phyloP scores from a whole-genome alignment of 2,113 vertebrate species.

The Calidris pugnax region DNA sequence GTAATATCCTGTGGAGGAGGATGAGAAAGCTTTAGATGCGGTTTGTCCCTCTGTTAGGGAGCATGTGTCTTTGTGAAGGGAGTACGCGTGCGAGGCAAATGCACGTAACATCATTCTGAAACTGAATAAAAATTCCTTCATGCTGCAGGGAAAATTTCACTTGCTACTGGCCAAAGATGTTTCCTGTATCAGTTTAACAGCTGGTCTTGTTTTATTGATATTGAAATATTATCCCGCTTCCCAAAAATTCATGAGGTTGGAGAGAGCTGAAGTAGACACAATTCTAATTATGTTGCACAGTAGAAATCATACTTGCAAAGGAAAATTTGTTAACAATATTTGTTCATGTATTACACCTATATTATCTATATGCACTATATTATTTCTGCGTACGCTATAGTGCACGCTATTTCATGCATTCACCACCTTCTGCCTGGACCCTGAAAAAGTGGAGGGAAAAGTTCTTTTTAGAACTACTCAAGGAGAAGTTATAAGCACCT shows the following conservation, averaged over 20 bases:
- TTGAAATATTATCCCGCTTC: not conserved
- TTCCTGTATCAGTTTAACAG: conserved; percentile 4
- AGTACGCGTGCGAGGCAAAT: not conserved
- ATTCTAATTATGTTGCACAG: not conserved
- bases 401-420: fast-evolving
- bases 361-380: fast-evolving
- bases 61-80: not conserved
- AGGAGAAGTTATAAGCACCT: not conserved
- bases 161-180: not conserved
- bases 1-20: conserved; percentile 7
- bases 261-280: not conserved
- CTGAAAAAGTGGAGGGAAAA: not conserved
- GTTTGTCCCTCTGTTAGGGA: not conserved
- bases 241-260: not conserved
- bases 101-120: not conserved
- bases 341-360: not conserved
- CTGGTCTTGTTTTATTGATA: conserved; percentile 15
- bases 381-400: fast-evolving
- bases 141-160: conserved; percentile 11
- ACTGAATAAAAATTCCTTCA: not conserved
- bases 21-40: conserved; percentile 26
- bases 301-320: not conserved
- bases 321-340: not conserved
- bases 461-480: not conserved
- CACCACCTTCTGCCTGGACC: not conserved